Base-by-base conservation (phyloP, 1,140 invertebrate genomes). In the Hetaerina americana region DNA sequence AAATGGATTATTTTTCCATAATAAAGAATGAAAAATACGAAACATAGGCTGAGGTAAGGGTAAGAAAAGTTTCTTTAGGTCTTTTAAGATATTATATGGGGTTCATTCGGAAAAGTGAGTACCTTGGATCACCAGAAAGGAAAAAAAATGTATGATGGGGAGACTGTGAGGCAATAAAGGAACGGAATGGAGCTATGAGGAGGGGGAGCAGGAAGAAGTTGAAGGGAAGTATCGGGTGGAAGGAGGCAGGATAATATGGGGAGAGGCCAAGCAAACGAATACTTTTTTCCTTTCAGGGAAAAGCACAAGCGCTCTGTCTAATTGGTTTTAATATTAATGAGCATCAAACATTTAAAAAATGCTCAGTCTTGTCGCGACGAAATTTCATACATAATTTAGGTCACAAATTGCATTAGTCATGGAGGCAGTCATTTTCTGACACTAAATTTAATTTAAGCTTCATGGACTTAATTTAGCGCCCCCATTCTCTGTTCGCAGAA, bases 291-390 rank as follows among this genome's bases (percentile, higher is more conserved):
- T 10, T n/a, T 57, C 40, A 18, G 40, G 15, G 10, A 57, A 57
- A 57, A 57, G 22, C 15, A n/a, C 15, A 57, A 10, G 40, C 40
- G 15, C 40, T 57, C 40, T n/a, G 40, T 18, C 40, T 57, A 57
- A 57, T 57, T 57, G 40, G 40, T 57, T 57, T 57, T 57, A 57
- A 57, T 57, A 57, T 57, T 57, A 57, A 57, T 57, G 40, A 57
- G 22, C 40, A 57, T 57, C 40, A 57, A 57, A 57, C 22, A 57
- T 57, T 57, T n/a, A n/a, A n/a, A 57, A 57, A 57, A n/a, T 57
- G 40, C 22, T 57, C 15, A 18, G 40, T 57, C 40, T 57, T 1
- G 40, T 57, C 40, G 2, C 40, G 40, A 5, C 40, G 40, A 18
- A 18, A 57, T 18, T 57, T 57, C 22, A 12, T 57, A 12, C 40